These are phyloP conservation scores for Trichopria drosophilae DNA, from an alignment of 2,888 invertebrate species.

Conservation along the genomic window DNA sequence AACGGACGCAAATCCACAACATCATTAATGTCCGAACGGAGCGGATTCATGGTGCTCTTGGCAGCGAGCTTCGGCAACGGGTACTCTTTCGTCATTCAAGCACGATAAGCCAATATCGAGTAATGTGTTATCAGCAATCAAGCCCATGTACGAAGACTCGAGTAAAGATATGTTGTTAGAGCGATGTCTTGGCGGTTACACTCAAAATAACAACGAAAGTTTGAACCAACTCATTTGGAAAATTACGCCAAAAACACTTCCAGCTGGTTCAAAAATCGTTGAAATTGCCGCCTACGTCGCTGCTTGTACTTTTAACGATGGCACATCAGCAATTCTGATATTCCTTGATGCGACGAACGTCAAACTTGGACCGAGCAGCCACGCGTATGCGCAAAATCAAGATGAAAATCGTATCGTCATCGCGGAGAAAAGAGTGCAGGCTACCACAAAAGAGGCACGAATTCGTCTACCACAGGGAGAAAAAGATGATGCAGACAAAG, in stretches of 20 bases:
- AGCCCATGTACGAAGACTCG: slow-evolving; percentile 45
- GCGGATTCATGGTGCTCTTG: slow-evolving; percentile 24
- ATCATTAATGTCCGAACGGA: slow-evolving; percentile 15
- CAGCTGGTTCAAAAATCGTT: slow-evolving; percentile 32
- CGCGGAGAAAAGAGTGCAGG: slow-evolving; percentile 22
- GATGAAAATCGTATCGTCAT: slow-evolving; percentile 33
- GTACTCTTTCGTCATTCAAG: slow-evolving; percentile 13
- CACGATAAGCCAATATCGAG: slow-evolving; percentile 36
- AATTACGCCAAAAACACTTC: slow-evolving; percentile 39
- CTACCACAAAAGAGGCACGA: too few relatives aligned
- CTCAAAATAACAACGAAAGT: slow-evolving; percentile 48
- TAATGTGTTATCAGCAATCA: slow-evolving; percentile 38
- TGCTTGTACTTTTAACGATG: slow-evolving; percentile 39
- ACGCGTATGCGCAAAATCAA: slow-evolving; percentile 28
- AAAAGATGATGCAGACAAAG: slow-evolving; percentile 22
- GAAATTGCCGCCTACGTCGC: slow-evolving; percentile 38
- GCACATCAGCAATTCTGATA: slow-evolving; percentile 26
- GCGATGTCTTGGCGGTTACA: slow-evolving; percentile 46
- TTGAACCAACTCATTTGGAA: slow-evolving; percentile 46
- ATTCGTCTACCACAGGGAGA: slow-evolving; percentile 24
- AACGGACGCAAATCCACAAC: slow-evolving; percentile 18
- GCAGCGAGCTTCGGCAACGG: slow-evolving; percentile 18
- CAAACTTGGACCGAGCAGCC: slow-evolving; percentile 17
- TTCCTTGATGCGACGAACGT: not conserved
- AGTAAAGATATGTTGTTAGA: slow-evolving; percentile 43